These are phyloP conservation scores for Amia ocellicauda DNA, from an alignment of 2,113 vertebrate species.

Conservation along the genomic window DNA sequence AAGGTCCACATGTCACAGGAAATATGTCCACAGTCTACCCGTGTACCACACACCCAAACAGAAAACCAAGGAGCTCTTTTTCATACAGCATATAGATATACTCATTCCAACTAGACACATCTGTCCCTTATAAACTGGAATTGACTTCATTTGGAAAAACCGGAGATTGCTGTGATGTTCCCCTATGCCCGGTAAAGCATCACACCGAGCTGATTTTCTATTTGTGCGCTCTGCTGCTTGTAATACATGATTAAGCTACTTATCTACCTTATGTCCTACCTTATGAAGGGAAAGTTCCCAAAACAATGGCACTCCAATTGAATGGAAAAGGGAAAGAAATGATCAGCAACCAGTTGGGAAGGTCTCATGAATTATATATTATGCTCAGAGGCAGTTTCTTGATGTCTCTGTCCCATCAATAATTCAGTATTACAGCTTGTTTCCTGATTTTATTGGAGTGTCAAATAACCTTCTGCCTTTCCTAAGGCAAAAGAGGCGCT, in stretches of 20 bases:
- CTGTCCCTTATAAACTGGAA: slow-evolving; percentile 27
- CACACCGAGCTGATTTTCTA: slow-evolving; percentile 23
- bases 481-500: background rate
- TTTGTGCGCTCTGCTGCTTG: slow-evolving; percentile 15
- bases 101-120: slow-evolving; percentile 22
- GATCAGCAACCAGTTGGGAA: slow-evolving; percentile 16
- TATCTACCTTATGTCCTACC: no score
- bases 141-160: slow-evolving; percentile 25
- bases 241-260: slow-evolving; percentile 32
- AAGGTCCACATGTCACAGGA: slow-evolving; percentile 4
- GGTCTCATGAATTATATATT: slow-evolving; percentile 39
- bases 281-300: no score
- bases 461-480: slow-evolving; percentile 2
- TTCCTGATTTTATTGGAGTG: slow-evolving; percentile 22
- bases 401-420: slow-evolving; percentile 35
- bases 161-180: slow-evolving; percentile 28
- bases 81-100: background rate
- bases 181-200: slow-evolving; percentile 21
- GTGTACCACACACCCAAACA: background rate
- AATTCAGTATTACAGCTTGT: slow-evolving; percentile 37
- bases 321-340: slow-evolving; percentile 21
- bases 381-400: slow-evolving; percentile 32
- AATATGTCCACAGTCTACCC: background rate
- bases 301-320: slow-evolving; percentile 28
- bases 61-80: slow-evolving; percentile 13